phyloP scores from a whole-genome alignment of 2,797 vertebrate genomes.

The Arctocebus calabarensis region DNA sequence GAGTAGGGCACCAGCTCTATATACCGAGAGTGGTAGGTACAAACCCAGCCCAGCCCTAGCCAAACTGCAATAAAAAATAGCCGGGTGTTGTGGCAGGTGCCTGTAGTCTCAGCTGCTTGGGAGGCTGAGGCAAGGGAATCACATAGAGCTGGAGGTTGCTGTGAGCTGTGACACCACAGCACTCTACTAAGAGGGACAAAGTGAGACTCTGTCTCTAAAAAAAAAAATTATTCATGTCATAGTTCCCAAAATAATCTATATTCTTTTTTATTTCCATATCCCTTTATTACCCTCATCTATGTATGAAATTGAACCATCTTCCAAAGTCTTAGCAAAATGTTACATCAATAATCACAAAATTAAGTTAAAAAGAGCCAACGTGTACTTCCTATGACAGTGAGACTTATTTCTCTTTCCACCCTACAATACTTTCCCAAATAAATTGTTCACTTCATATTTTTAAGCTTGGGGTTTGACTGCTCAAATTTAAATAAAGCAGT shows the following conservation, averaged over 20 bases:
- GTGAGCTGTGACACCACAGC: too few species aligned
- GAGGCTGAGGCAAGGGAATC: too few species aligned
- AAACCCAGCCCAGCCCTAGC: too few species aligned
- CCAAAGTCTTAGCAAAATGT: neutral
- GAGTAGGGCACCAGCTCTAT: too few species aligned
- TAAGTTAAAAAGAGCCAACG: neutral
- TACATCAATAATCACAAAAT: neutral
- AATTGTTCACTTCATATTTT: neutral
- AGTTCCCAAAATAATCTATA: neutral
- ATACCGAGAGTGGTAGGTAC: too few species aligned
- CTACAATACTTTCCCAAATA: neutral
- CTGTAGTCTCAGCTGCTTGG: too few species aligned
- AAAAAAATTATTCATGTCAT: neutral
- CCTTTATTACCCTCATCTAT: neutral
- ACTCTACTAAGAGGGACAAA: too few species aligned
- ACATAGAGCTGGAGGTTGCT: too few species aligned
- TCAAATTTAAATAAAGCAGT: slow-evolving; percentile 44
- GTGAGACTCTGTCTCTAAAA: too few species aligned
- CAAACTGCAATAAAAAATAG: too few species aligned
- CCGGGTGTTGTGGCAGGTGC: too few species aligned
- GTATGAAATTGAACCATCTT: neutral
- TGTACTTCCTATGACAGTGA: neutral
- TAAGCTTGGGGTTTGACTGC: neutral
- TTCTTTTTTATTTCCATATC: neutral
- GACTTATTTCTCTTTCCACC: neutral